A percentile compares a stretch with the other conserved stretches of the same genome.
Conservation (phyloP, 2,888 invertebrate species). For the Rhodophaea formosa region DNA sequence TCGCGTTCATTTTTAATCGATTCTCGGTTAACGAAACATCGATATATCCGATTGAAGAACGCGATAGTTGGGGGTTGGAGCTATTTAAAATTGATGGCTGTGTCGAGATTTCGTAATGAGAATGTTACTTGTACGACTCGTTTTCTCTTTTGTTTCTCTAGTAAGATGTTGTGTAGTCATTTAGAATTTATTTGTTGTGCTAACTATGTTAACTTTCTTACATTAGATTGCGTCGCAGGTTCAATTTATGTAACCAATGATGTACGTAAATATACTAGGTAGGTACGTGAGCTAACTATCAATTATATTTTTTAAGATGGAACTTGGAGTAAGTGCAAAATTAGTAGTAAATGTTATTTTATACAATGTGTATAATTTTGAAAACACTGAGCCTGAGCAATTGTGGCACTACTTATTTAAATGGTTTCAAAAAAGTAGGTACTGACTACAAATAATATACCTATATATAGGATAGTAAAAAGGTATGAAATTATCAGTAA, state of each 20-base stretch:
- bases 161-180: background rate
- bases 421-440: background rate
- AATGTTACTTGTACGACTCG: background rate
- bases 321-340: too few relatives aligned
- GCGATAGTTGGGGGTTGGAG: slow-evolving; percentile 5
- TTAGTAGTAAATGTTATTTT: too few relatives aligned
- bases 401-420: too few relatives aligned
- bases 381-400: too few relatives aligned
- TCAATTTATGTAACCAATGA: too few relatives aligned
- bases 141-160: slow-evolving; percentile 12
- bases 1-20: slow-evolving; percentile 15
- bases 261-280: too few relatives aligned
- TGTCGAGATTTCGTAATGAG: slow-evolving; percentile 12
- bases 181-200: background rate
- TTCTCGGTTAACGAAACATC: slow-evolving; percentile 12
- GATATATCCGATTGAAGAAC: slow-evolving; percentile 11
- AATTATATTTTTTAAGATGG: too few relatives aligned
- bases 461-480: too few relatives aligned
- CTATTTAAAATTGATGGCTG: slow-evolving; percentile 10
- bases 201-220: background rate
- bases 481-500: too few relatives aligned
- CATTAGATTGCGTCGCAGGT: too few relatives aligned
- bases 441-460: background rate
- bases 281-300: too few relatives aligned
- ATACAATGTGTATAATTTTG: too few relatives aligned